Conservation (phyloP, 2,888 invertebrate species). For the Sesia apiformis region DNA sequence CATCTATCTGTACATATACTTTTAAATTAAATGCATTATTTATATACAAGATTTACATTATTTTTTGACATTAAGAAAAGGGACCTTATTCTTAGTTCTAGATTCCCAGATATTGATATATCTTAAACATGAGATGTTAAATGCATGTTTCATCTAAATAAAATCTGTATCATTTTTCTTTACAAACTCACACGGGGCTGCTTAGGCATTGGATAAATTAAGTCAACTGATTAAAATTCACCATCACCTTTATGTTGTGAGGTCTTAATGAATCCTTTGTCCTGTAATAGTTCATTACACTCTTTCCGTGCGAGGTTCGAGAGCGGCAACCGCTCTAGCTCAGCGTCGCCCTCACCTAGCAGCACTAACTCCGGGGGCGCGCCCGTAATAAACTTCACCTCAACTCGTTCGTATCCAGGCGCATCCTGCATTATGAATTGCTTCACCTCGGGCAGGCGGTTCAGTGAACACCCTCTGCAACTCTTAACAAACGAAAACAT, state of each 20-base stretch:
- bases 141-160: too few species aligned
- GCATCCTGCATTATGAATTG: conserved; percentile 79
- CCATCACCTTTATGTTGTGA: conserved; percentile 18
- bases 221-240: conserved; percentile 49
- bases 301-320: conserved; percentile 73
- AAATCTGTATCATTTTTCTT: too few species aligned
- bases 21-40: too few species aligned
- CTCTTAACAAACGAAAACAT: conserved; percentile 62
- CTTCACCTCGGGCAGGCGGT: conserved; percentile 78
- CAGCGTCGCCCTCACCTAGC: conserved; percentile 69
- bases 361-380: conserved; percentile 78
- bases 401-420: conserved; percentile 75
- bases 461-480: conserved; percentile 80
- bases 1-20: too few species aligned
- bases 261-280: conserved; percentile 74
- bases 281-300: conserved; percentile 78
- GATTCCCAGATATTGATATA: too few species aligned
- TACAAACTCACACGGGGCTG: too few species aligned
- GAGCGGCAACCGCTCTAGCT: conserved; percentile 77
- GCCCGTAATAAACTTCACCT: conserved; percentile 79
- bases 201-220: neutral
- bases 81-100: too few species aligned
- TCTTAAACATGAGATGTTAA: too few species aligned
- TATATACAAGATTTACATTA: too few species aligned
- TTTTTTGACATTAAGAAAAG: too few species aligned